Base-by-base conservation (phyloP, 2,888 invertebrate species). In the Neelides folsomi region DNA sequence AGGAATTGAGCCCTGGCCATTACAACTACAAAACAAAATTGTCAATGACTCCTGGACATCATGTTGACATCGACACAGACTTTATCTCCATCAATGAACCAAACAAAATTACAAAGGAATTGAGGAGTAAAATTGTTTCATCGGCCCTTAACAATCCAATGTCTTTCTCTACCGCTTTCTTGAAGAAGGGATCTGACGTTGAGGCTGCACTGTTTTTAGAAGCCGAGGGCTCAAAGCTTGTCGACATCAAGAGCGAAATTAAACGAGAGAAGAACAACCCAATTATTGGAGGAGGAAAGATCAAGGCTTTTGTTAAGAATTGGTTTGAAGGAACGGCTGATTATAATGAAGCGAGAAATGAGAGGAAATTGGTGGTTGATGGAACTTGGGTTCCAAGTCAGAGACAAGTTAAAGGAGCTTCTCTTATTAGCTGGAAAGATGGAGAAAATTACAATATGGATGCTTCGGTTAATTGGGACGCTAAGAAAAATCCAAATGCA, bases 381-480 rank as follows among this genome's bases (percentile, higher is more conserved):
- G 57, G 53, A 12, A 49, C 49, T 15, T 60, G 62, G 57, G 12
- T 59, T 8, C 59, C 62, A 34, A 56, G 58, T 34, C 56, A 52
- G 7, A 52, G 64, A 5, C 53, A 56, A 36, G 56, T 64, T 35
- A 49, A 38, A 12, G 54, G 40, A 10, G 52, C 52, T 2, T 54
- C 59, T 8, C 44, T 50, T 19, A 8, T 58, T 8, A 27, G 27
- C 7, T 52, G 49, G 34, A 48, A 42, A 13, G 40, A 53, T 36
- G 60, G 59, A 1, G 56, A 59, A 12, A 34, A 39, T 6, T 60
- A 57, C 45, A 55, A 53, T 38, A 40, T 62, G 16, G 55, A 62
- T 45, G 57, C 58, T 7, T 53, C 55, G 27, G n/a, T 62, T 20
- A 58, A 62, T 35, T 64, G 64, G 64, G 64, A 64, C 52, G 64